Evolutionary conservation across 2,888 invertebrate species (phyloP).

Genomic region (Himalopsyche anomala): DNA sequence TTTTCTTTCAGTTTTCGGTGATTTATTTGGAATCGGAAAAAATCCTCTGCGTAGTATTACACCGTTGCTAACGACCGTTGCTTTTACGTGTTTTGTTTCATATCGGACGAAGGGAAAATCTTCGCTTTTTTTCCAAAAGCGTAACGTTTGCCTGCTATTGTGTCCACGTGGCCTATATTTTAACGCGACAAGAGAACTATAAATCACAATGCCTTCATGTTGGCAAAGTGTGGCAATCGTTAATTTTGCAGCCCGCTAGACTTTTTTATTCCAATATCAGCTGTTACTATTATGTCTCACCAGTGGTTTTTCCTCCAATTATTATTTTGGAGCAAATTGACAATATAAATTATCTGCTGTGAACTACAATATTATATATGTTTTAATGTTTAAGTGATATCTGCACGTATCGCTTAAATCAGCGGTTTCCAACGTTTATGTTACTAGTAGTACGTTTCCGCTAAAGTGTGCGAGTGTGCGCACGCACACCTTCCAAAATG

Average conservation of each 20-base stretch:
- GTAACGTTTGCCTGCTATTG: not conserved
- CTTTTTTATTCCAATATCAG: too few species aligned
- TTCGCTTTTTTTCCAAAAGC: not conserved
- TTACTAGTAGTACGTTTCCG: too few species aligned
- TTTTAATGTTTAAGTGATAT: too few species aligned
- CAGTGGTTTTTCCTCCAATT: too few species aligned
- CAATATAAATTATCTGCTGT: too few species aligned
- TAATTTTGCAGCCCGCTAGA: not conserved
- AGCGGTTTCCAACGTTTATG: too few species aligned
- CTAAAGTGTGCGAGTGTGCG: too few species aligned
- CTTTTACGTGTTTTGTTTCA: conserved; percentile 16
- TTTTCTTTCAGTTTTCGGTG: not conserved
- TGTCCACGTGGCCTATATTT: conserved; percentile 27
- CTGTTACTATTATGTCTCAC: too few species aligned
- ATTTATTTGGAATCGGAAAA: not conserved
- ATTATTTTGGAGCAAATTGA: too few species aligned
- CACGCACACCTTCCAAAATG: too few species aligned
- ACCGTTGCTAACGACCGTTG: not conserved
- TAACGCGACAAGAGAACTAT: not conserved
- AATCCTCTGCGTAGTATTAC: not conserved
- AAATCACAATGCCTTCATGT: not conserved
- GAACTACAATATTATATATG: too few species aligned
- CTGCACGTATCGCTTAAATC: too few species aligned
- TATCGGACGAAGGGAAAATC: not conserved
- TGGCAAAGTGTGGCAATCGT: not conserved